Base-by-base conservation (phyloP, 2,888 invertebrate genomes). In the Yponomeuta evonymella region DNA sequence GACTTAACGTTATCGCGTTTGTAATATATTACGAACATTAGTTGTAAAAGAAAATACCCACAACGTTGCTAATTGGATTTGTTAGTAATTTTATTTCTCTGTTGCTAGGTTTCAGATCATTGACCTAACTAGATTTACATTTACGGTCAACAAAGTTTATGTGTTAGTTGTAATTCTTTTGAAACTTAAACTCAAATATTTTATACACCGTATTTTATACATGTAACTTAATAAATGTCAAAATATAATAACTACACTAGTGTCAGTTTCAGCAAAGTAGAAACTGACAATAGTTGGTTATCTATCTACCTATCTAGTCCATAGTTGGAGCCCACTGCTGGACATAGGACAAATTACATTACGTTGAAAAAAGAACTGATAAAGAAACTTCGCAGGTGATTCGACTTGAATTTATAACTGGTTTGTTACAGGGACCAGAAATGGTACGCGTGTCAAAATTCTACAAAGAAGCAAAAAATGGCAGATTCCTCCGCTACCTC, bases 361-460 rank as follows among this genome's bases (percentile, higher is more conserved):
- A 36, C 5, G 5, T 2, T 36, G 5, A 4, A 4, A 36, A 8
- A 43, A 5, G 6, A 43, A 43, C 43, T 43, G 43, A 43, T 8
- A 43, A 43, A 43, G 9, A 43, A 5, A 43, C 5, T 5, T 43
- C 8, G 43, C 9, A 5, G 43, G 43, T 43, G 15, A 58, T 2
- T 15, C 1, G 51, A 58, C 15, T 15, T 15, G 0, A 43, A 15
- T 68, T 68, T 69, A 0, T 15, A 70, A 70, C 73, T 71, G 70
- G 72, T 76, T 87, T 79, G 77, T 94, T 94, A 62, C 94, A 98
- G 97, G 97, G 97, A 79, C 95, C 96, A 77, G 97, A 97, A 88
- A 94, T 96, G 92, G 96, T 97, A 81, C 94, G 97, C 79, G 97
- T 97, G 73, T 97, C 97, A 70, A 96, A 97, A 85, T 97, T 97